Evolutionary conservation across 2,888 invertebrate genomes (phyloP).

Genomic region (Thalpophila matura): DNA sequence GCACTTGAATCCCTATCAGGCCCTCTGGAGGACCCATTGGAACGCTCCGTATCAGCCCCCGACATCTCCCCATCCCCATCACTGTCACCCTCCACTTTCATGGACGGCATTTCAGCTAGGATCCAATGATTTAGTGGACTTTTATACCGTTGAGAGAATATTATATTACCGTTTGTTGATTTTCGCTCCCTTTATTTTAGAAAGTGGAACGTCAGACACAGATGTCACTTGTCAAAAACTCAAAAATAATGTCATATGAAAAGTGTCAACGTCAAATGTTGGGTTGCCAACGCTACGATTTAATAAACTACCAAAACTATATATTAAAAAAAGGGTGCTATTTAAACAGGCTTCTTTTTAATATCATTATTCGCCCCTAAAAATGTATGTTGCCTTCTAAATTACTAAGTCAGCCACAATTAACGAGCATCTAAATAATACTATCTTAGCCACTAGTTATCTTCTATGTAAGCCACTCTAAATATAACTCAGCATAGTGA

Average conservation of each 20-base stretch:
- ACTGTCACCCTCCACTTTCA: constrained; percentile 92
- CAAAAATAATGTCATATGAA: constrained; percentile 33
- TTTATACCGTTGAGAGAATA: not conserved
- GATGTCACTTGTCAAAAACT: constrained; percentile 43
- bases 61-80: constrained; percentile 92
- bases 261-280: constrained; percentile 44
- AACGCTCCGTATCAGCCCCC: constrained; percentile 93
- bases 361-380: no score
- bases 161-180: constrained; percentile 45
- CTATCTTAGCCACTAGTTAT: no score
- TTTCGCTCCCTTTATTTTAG: constrained; percentile 67
- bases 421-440: no score
- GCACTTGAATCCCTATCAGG: constrained; percentile 93
- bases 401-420: no score
- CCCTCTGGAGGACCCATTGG: constrained; percentile 92
- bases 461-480: no score
- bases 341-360: no score
- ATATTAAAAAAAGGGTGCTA: no score
- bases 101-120: constrained; percentile 91
- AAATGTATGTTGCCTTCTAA: no score
- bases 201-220: constrained; percentile 62
- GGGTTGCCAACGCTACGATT: constrained; percentile 1
- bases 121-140: not conserved
- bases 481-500: no score
- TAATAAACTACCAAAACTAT: constrained; percentile 5